Conservation (phyloP, 2,888 invertebrate genomes). For the Dione vanillae region DNA sequence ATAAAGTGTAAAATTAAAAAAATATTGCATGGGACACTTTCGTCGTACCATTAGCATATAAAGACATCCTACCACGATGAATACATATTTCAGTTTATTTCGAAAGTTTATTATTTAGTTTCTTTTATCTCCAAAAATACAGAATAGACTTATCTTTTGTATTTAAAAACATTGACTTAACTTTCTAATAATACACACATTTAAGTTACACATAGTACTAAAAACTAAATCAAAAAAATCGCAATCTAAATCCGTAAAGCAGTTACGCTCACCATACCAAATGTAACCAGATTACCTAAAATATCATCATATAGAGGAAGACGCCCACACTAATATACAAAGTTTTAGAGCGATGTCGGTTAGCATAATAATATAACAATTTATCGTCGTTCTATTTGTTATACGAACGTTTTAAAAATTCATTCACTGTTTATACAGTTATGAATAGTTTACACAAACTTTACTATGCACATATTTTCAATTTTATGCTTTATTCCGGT, state of each 20-base stretch:
- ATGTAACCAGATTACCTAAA: constrained; percentile 21
- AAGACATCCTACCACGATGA: too few species aligned
- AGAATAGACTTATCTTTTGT: too few species aligned
- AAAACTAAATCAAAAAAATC: not conserved
- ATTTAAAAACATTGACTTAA: not conserved
- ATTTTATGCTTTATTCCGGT: too few species aligned
- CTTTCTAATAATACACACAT: not conserved
- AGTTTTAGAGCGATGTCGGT: constrained; percentile 3
- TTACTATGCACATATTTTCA: not conserved
- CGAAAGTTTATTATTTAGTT: too few species aligned
- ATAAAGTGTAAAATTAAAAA: too few species aligned
- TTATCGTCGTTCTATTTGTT: not conserved
- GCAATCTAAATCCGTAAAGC: constrained; percentile 2
- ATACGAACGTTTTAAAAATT: not conserved
- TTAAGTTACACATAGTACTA: not conserved
- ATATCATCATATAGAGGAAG: constrained; percentile 6
- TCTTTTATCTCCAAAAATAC: too few species aligned
- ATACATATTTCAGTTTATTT: too few species aligned
- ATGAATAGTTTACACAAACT: not conserved
- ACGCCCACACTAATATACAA: constrained; percentile 15
- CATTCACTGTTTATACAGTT: not conserved
- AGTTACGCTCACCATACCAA: constrained; percentile 6
- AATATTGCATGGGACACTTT: too few species aligned
- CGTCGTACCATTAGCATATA: too few species aligned
- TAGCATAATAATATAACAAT: constrained; percentile 3